Evolutionary conservation across 2,797 vertebrate species (phyloP), one percentile per base, ranked within the genome.

Genomic region (Miichthys miiuy): DNA sequence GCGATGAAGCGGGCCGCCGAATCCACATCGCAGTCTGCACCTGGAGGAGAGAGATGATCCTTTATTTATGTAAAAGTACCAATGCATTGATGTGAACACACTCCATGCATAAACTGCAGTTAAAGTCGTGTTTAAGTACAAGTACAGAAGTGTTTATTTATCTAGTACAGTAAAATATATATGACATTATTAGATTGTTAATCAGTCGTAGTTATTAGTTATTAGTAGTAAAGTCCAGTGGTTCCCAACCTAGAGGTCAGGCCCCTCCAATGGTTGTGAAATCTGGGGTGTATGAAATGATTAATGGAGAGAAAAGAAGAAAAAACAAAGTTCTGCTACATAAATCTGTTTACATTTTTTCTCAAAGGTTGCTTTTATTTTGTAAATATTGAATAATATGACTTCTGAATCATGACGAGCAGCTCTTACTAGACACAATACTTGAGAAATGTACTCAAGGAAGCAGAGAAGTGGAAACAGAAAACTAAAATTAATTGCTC

Each of bases 1-100:
- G 94, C 91, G 12, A 96, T 93, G 85, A 94, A 96, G 12, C 94
- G 93, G 27, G 95, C 95, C 0, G 94, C 94, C 0, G 94, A 83
- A 20, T 96, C 95, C 64, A 96, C 95, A 2, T 96, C 95, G 10
- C 92, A 96, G 90, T 96, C 94, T 1, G 94, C 94, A 51, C 95
- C 95, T 96, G 81, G 3, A 63, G 20, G 5, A 63, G 38, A 68
- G 5, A 0, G 1, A n/a, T 0, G 17, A 14, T 38, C 34, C 8
- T 44, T 44, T 44, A 14, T 14, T 44, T 14, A 44, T 13, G 42
- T 44, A 44, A 44, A 44, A 44, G 42, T 44, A 44, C 42, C 42
- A 14, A 44, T 44, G 12, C 42, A 44, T 44, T 1, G 3, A 44
- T 4, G 42, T 44, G 13, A 44, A 44, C 42, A 14, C 13, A 3